These are phyloP conservation scores for Scolanthus callimorphus DNA, from an alignment of 92 coral and sea anemone genomes.

Conservation along the genomic window DNA sequence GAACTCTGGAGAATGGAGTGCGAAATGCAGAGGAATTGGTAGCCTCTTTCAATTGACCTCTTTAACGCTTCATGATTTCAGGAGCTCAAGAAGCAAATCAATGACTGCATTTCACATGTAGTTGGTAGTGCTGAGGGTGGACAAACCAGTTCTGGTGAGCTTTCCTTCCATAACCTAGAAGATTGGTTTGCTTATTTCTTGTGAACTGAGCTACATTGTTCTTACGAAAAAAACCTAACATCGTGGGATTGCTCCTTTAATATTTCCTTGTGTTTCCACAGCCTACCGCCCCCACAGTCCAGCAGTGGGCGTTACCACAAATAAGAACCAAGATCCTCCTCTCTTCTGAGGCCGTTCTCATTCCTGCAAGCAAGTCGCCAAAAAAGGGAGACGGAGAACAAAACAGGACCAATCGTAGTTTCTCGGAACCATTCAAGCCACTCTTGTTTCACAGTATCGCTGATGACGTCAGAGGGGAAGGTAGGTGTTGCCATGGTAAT, in stretches of 20 bases:
- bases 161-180: no score
- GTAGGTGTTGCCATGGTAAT: background rate
- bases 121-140: constrained; percentile 76
- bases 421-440: constrained; percentile 55
- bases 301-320: constrained; percentile 48
- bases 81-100: constrained; percentile 78
- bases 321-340: background rate
- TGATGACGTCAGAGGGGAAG: constrained; percentile 26
- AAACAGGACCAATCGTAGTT: constrained; percentile 12
- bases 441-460: constrained; percentile 55
- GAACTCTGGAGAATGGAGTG: no score
- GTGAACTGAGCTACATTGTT: background rate
- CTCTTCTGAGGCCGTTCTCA: constrained; percentile 55
- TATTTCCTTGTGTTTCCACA: no score
- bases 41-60: background rate
- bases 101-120: constrained; percentile 80
- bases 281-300: constrained; percentile 79
- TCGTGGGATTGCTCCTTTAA: no score
- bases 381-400: constrained; percentile 46
- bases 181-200: background rate
- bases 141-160: constrained; percentile 53
- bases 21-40: no score
- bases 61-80: constrained; percentile 4
- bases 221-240: no score
- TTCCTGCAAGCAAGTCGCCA: constrained; percentile 64